Evolutionary conservation across 2,797 vertebrate genomes (phyloP), one percentile per base, ranked within the genome.

Genomic region (Crenuchus spilurus): DNA sequence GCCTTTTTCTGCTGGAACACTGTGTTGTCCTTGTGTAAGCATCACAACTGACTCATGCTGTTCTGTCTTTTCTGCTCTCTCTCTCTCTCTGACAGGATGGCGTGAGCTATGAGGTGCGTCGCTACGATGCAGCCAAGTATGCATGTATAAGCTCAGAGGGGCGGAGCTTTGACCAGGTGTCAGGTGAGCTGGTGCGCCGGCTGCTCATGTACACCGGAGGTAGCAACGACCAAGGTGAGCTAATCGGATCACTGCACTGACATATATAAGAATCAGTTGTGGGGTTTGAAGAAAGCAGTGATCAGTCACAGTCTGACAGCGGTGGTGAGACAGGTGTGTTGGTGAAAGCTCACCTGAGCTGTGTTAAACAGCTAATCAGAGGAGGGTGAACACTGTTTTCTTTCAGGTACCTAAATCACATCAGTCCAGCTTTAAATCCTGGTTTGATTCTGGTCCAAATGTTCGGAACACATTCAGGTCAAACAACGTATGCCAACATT

Each of bases 181-280:
- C 92, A 0, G 92, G 93, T n/a, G 95, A 97, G 85, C 92, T 94
- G 1, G 92, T 90, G 70, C 88, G 94, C 57, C 96, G 93, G 82
- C 90, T 98, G 67, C 90, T 96, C 30, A 95, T 94, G 88, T 98
- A 98, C 30, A 93, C 94, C 0, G 96, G 96, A 0, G 96, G 96
- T 35, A 93, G 88, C 87, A 98, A 97, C 0, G 90, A 95, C 54
- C 92, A 91, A 85, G 95, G 96, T 97, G 81, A 92, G 88, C 31
- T 1, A 4, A n/a, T 26, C 22, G 26, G 37, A 9, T 13, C 8
- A 1, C 20, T n/a, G 28, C 6, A 1, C 18, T 20, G 13, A 41
- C 7, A 18, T 67, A 1, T 28, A 22, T 10, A 24, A 37, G 24
- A 4, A 16, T 37, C 6, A 31, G 6, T 2, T 20, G 39, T 6